Evolutionary conservation across 2,888 invertebrate genomes (phyloP), one percentile per base, ranked within the genome.

Genomic region (Macrophya alboannulata): DNA sequence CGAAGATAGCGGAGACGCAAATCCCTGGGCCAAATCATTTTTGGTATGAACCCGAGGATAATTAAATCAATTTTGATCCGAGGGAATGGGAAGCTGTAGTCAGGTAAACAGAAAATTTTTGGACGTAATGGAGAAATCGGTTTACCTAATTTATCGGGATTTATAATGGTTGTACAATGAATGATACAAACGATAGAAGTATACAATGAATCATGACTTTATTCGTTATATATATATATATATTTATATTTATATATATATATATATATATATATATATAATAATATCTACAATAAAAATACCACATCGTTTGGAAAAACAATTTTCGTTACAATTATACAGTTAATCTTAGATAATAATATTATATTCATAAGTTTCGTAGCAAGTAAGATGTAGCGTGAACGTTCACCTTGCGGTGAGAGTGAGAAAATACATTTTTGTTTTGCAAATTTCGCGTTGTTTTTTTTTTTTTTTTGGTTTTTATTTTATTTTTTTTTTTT

Each of bases 271-370:
- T 25, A 65, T 65, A 65, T 31, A 65, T 65, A 65, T 92, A 92
- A 92, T 92, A 92, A 92, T 92, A 92, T 92, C 92, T 92, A 92
- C 92, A 92, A 92, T 92, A 92, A 92, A 92, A 92, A 92, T 92
- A 92, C 92, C 92, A 92, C 92, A 92, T 92, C 92, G 92, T 92
- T 92, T 92, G 92, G 81, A 92, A 92, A 92, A 92, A 92, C 92
- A 92, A 92, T 92, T 92, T 91, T 92, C 92, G 91, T 92, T 92
- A 92, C 92, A 92, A 92, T 92, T 92, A 92, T 92, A 92, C 91
- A 92, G 91, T 92, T 91, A 81, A 92, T 92, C 92, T 92, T 91
- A 91, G 90, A 91, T 92, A 92, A 90, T 91, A 91, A 91, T 91
- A 91, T 91, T 91, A 91, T 91, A 91, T 92, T 90, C 90, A 31